These are phyloP conservation scores for Hemiscyllium ocellatum DNA, from an alignment of 2,113 vertebrate species.

Conservation along the genomic window DNA sequence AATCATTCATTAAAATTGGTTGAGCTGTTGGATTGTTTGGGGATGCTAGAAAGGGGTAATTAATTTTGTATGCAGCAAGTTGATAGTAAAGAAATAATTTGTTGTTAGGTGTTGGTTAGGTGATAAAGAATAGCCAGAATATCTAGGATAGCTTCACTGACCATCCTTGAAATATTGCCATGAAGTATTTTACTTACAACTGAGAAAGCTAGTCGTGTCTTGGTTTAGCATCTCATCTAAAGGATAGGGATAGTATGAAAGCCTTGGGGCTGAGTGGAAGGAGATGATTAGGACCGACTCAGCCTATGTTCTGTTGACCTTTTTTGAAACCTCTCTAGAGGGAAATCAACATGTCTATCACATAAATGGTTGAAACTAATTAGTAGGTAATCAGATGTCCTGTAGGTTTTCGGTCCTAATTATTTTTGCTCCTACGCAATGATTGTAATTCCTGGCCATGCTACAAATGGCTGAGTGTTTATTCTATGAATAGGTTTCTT, in stretches of 20 bases:
- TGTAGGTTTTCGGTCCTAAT: slow-evolving; percentile 15
- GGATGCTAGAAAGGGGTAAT: background rate
- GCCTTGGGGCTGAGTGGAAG: background rate
- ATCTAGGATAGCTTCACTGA: background rate
- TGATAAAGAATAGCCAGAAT: background rate
- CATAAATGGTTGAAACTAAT: slow-evolving; percentile 34
- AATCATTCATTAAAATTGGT: too few relatives aligned
- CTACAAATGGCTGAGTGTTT: slow-evolving; percentile 21
- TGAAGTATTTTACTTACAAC: background rate
- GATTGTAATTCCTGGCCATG: slow-evolving; percentile 19
- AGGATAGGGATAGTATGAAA: background rate
- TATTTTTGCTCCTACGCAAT: background rate
- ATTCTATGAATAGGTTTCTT: slow-evolving; percentile 32
- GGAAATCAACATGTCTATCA: slow-evolving; percentile 29
- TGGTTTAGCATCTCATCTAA: background rate
- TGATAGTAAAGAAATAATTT: background rate
- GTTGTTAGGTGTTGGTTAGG: background rate
- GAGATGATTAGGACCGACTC: background rate
- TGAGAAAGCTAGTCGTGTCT: background rate
- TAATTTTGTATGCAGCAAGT: background rate
- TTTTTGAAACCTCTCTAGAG: background rate
- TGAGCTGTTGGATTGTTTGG: too few relatives aligned
- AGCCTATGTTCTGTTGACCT: background rate
- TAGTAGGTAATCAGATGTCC: slow-evolving; percentile 31
- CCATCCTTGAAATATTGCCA: background rate